Evolutionary conservation across 2,113 vertebrate genomes (phyloP), one percentile per base, ranked within the genome.

Genomic region (Fregetta grallaria): DNA sequence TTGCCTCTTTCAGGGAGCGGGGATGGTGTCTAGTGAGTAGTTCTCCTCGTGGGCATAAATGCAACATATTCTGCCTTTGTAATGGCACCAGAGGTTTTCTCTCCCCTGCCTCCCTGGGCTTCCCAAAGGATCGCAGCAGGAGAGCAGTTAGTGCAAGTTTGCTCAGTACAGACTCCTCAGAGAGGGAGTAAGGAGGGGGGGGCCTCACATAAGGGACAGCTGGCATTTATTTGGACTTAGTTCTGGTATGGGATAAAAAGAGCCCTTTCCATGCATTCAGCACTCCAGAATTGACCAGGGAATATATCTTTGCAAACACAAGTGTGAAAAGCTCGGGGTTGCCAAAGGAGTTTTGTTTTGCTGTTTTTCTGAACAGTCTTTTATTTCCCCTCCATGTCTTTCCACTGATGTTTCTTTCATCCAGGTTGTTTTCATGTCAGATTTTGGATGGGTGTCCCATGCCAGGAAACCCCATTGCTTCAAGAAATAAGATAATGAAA

Each of bases 61-160:
- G 14, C 44, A 82, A 32, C 9, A 10, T 38, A 38, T 38, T 85
- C 40, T 68, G 53, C 19, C 26, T 75, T 76, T 85, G 19, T 21
- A 79, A 45, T 62, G 23, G 26, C 15, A n/a, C 12, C 40, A 55
- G 80, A 86, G 36, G 7, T 53, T 17, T 82, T 70, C 15, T 82
- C 25, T 32, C 18, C 30, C 11, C 4, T 0, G 38, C 12, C 45
- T 38, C 6, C 0, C 36, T 66, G 25, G 12, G 10, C 1, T n/a
- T 90, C 20, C 52, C 62, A 49, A 65, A 61, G n/a, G 36, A 34
- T 76, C 6, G 2, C 26, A 42, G 27, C 0, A 0, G 45, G 16
- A 80, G 40, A 94, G 44, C 22, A 56, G 26, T 18, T 34, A 30
- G 12, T 19, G 20, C 72, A 65, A 49, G 27, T 68, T 67, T 26